phyloP scores from a whole-genome alignment of 2,113 vertebrate genomes.

The Grammomys dolichurus region DNA sequence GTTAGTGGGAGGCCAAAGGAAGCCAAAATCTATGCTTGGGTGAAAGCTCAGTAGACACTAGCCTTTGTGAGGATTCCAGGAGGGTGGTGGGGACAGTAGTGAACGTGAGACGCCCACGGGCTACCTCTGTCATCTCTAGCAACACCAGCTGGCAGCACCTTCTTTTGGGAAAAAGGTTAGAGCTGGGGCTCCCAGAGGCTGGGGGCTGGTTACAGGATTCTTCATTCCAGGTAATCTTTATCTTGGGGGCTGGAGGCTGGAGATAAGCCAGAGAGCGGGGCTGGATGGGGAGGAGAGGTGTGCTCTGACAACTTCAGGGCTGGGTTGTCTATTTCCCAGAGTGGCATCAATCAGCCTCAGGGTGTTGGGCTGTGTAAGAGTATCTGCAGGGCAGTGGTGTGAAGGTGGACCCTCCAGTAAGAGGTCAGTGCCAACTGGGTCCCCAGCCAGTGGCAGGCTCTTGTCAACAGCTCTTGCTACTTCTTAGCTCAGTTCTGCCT shows the following conservation, averaged over 20 bases:
- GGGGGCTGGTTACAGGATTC: not conserved
- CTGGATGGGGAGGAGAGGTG: not conserved
- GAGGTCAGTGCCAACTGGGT: not conserved
- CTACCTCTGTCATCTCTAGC: accelerated
- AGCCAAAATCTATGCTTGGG: not conserved
- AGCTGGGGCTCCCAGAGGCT: not conserved
- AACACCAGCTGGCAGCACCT: not conserved
- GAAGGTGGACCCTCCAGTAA: not conserved
- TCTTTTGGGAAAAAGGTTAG: not conserved
- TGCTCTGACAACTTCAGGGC: not conserved
- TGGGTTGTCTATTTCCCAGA: not conserved
- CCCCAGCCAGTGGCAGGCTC: not conserved
- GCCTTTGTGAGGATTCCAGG: not conserved
- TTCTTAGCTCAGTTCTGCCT: conserved; percentile 59
- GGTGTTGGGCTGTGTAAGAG: not conserved
- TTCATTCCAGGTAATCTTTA: not conserved
- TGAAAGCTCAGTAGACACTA: not conserved
- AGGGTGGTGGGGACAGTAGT: not conserved
- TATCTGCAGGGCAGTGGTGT: not conserved
- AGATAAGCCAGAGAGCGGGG: not conserved
- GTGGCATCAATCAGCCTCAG: not conserved
- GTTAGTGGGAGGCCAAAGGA: not conserved
- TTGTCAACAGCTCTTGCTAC: not conserved
- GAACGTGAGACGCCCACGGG: not conserved
- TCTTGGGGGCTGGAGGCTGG: not conserved